These are phyloP conservation scores for Cydia strobilella DNA, from an alignment of 1,140 invertebrate genomes.

Conservation along the genomic window DNA sequence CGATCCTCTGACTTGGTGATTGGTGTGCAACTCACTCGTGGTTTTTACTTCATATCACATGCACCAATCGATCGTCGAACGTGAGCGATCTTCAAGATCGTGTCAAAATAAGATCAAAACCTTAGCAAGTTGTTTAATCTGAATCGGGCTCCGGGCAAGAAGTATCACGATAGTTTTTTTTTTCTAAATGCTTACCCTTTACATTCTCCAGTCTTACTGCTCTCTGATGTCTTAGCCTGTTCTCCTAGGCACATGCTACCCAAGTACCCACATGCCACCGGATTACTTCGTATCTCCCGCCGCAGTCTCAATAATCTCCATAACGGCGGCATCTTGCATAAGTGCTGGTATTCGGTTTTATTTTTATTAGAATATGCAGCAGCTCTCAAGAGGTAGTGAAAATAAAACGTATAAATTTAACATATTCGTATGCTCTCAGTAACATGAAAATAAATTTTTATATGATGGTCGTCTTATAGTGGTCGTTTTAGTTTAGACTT, in stretches of 20 bases:
- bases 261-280: background rate
- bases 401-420: constrained; percentile 17
- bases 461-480: background rate
- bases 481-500: constrained; percentile 1
- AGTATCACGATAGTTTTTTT: too few species aligned
- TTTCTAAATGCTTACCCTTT: too few species aligned
- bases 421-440: constrained; percentile 14
- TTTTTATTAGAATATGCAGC: constrained; percentile 18
- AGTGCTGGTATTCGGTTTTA: constrained; percentile 14
- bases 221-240: background rate
- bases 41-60: too few species aligned
- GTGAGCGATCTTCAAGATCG: too few species aligned
- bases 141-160: too few species aligned
- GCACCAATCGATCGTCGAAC: too few species aligned
- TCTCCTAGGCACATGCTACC: background rate
- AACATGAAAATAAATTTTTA: constrained; percentile 4
- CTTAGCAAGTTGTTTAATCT: too few species aligned
- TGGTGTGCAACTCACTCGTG: too few species aligned
- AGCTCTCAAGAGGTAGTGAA: constrained; percentile 10
- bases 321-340: constrained; percentile 5
- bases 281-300: background rate
- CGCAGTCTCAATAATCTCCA: constrained; percentile 15
- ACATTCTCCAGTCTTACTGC: background rate
- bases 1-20: too few species aligned
- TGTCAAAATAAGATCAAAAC: too few species aligned